These are phyloP conservation scores for Nomada lathburiana DNA, from an alignment of 2,888 invertebrate genomes.

Conservation along the genomic window DNA sequence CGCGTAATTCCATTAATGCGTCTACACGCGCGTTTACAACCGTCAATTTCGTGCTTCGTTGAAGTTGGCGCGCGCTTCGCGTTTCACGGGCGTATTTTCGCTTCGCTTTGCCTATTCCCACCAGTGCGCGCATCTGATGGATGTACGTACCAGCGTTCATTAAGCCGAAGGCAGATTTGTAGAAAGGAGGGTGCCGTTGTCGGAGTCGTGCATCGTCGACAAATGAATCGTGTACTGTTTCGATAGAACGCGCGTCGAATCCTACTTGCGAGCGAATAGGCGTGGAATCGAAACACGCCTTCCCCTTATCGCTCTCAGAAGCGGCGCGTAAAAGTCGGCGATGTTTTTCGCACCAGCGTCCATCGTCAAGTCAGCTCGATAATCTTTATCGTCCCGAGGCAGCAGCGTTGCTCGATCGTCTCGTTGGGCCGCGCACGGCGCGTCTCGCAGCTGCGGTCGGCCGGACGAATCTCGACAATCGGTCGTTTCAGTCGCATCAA, in stretches of 20 bases:
- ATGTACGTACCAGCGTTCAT: neutral
- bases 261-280: neutral
- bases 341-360: conserved; percentile 17
- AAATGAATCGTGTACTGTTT: neutral
- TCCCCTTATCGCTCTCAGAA: conserved; percentile 3
- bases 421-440: neutral
- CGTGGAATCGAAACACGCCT: neutral
- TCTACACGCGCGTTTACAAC: conserved; percentile 49
- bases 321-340: neutral
- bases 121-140: neutral
- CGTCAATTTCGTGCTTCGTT: conserved; percentile 46
- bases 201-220: neutral
- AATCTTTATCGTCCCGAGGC: neutral
- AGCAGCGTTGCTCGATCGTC: conserved; percentile 4
- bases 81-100: neutral
- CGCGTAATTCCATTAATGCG: conserved; percentile 48
- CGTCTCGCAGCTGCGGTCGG: neutral
- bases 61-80: conserved; percentile 30
- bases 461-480: neutral
- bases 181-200: neutral
- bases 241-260: neutral
- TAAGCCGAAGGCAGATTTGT: neutral
- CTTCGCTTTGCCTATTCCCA: neutral
- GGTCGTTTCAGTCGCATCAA: too few species aligned
- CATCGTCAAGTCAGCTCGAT: neutral